Evolutionary conservation across 2,113 vertebrate species (phyloP).

Genomic region (Peromyscus californicus): DNA sequence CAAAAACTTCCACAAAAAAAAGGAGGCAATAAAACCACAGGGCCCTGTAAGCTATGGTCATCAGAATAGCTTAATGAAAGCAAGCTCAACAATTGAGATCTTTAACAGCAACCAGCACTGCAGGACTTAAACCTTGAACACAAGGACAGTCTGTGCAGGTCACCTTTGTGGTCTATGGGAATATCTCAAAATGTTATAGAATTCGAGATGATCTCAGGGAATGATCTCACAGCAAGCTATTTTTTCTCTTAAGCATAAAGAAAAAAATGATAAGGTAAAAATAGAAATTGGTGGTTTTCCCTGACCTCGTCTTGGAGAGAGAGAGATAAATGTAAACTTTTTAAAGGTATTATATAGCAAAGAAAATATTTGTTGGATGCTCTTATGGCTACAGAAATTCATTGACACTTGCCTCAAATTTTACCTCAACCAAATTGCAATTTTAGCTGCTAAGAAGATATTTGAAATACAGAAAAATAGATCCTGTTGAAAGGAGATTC

Average conservation of each 20-base stretch:
- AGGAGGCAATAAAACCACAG: slow-evolving; percentile 70
- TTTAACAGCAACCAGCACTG: background rate
- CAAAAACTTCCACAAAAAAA: slow-evolving; percentile 63
- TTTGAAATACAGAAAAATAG: background rate
- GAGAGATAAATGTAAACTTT: slow-evolving; percentile 26
- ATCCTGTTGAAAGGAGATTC: background rate
- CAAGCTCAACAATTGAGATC: background rate
- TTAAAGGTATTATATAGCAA: slow-evolving; percentile 28
- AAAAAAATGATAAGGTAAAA: background rate
- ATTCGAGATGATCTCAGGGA: background rate
- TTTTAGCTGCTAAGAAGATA: background rate
- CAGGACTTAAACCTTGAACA: background rate
- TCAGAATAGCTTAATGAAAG: slow-evolving; percentile 69
- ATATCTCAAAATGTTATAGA: slow-evolving; percentile 18
- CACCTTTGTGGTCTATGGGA: slow-evolving; percentile 12
- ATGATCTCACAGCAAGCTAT: accelerated
- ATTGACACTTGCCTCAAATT: slow-evolving; percentile 53
- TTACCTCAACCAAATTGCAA: slow-evolving; percentile 6
- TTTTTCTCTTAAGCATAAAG: background rate
- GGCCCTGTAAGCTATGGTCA: slow-evolving; percentile 55
- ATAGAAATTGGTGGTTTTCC: background rate
- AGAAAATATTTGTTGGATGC: slow-evolving; percentile 48
- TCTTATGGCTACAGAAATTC: slow-evolving; percentile 63
- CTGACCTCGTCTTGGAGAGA: background rate
- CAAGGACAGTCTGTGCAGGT: slow-evolving; percentile 60